These are phyloP conservation scores for Nymphalis io DNA, from an alignment of 1,140 invertebrate genomes.

Conservation along the genomic window DNA sequence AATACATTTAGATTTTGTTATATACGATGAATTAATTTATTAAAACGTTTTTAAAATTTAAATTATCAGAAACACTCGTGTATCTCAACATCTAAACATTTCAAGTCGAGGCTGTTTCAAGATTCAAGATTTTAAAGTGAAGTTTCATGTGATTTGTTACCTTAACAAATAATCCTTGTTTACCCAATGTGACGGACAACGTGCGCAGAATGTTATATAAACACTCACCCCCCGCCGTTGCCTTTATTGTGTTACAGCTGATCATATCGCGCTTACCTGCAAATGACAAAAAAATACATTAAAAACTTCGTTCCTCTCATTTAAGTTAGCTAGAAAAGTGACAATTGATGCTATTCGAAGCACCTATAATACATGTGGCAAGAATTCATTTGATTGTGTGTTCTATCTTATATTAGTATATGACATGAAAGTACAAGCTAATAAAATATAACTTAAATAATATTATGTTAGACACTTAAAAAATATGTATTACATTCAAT, in stretches of 20 bases:
- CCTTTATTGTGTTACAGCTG: neutral
- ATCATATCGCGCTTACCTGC: constrained; percentile 49
- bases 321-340: neutral
- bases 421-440: too few species aligned
- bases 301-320: neutral
- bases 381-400: too few species aligned
- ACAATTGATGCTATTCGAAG: neutral
- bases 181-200: constrained; percentile 9
- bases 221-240: constrained; percentile 4
- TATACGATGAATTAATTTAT: too few species aligned
- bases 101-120: neutral
- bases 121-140: neutral
- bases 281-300: constrained; percentile 33
- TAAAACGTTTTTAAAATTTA: too few species aligned
- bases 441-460: too few species aligned
- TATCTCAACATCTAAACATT: too few species aligned
- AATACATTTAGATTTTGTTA: too few species aligned
- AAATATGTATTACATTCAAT: too few species aligned
- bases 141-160: constrained; percentile 2
- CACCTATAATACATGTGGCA: too few species aligned
- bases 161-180: neutral
- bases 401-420: too few species aligned
- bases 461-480: too few species aligned
- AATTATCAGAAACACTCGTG: too few species aligned
- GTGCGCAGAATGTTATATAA: constrained; percentile 14